A percentile compares a stretch with the other conserved stretches of the same genome.
Evolutionary conservation across 2,888 invertebrate genomes (phyloP).

Genomic region (Schizotus pectinicornis): DNA sequence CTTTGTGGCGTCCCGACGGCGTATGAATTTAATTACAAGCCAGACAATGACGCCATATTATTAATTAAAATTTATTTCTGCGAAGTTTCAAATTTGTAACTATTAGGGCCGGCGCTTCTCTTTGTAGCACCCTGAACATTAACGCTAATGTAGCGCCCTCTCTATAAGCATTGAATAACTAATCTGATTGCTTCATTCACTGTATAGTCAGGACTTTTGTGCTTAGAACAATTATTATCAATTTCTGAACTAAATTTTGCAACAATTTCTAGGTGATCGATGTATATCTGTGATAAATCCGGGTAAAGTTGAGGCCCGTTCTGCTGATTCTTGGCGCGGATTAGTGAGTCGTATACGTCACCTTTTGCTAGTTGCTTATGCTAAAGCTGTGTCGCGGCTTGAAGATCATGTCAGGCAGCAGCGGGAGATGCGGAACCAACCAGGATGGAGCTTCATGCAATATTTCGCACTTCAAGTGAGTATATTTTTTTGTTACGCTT

Average conservation of each 20-base stretch:
- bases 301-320: conserved; percentile 84
- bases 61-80: too few relatives aligned
- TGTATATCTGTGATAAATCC: conserved; percentile 93
- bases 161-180: too few relatives aligned
- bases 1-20: too few relatives aligned
- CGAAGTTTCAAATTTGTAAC: too few relatives aligned
- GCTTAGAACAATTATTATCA: not conserved
- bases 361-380: conserved; percentile 85
- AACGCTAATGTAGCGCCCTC: too few relatives aligned
- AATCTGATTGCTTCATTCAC: too few relatives aligned
- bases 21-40: too few relatives aligned
- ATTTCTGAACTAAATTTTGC: not conserved
- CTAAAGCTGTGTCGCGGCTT: conserved; percentile 82
- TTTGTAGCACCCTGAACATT: too few relatives aligned
- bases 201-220: too few relatives aligned
- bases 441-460: conserved; percentile 92
- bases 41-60: too few relatives aligned
- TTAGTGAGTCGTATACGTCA: conserved; percentile 83
- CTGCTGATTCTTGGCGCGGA: conserved; percentile 89
- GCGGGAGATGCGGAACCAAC: conserved; percentile 87
- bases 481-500: conserved; percentile 18
- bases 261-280: conserved; percentile 63
- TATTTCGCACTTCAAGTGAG: conserved; percentile 90
- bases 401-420: conserved; percentile 90
- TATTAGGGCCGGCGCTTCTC: too few relatives aligned